A percentile compares a stretch with the other conserved stretches of the same genome.
Evolutionary conservation across 2,797 vertebrate genomes (phyloP).

Genomic region (Myotis myotis): DNA sequence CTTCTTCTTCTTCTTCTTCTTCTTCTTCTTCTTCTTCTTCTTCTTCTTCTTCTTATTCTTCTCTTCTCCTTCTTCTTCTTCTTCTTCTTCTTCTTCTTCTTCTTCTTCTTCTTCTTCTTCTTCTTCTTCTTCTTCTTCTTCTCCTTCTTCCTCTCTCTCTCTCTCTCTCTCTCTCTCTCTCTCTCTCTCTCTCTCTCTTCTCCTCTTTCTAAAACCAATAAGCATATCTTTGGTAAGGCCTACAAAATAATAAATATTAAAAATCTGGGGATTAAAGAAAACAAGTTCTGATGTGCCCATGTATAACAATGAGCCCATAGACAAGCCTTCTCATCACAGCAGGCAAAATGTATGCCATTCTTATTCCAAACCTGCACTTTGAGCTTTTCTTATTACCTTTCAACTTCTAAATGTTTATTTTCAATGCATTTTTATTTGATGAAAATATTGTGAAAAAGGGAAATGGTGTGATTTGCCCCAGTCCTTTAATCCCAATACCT

Average conservation of each 20-base stretch:
- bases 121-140: no score
- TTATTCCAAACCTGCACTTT: constrained; percentile 5
- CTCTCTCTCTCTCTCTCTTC: neutral
- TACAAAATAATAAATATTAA: neutral
- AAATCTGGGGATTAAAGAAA: neutral
- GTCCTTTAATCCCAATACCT: constrained; percentile 10
- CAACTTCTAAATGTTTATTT: constrained; percentile 54
- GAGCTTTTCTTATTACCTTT: constrained; percentile 50
- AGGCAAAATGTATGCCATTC: neutral
- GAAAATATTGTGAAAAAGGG: neutral
- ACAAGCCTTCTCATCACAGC: neutral
- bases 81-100: no score
- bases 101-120: no score
- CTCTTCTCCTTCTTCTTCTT: no score
- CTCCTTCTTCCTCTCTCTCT: no score
- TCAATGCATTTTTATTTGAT: constrained; percentile 29
- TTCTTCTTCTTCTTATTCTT: no score
- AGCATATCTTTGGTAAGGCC: neutral
- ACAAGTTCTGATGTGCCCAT: no score
- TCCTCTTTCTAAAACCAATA: neutral
- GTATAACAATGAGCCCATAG: neutral
- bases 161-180: no score
- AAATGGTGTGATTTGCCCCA: neutral
- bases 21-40: no score
- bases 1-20: no score